Base-by-base conservation (phyloP, 1,140 invertebrate genomes). In the Cecropterus lyciades region DNA sequence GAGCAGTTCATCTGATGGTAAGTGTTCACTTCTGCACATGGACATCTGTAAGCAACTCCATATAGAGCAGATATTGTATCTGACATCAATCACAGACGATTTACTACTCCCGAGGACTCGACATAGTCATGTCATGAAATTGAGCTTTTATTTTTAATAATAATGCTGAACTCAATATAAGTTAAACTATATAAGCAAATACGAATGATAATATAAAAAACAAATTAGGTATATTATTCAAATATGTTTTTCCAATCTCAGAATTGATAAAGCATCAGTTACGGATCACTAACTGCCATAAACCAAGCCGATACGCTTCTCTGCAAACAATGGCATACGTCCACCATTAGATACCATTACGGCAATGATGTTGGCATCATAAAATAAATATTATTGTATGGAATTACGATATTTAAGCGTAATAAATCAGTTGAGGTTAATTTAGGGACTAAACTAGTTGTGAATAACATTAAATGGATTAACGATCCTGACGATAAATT, bases 221-320 rank as follows among this genome's bases (percentile, higher is more conserved):
- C 6, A 33, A 33, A 33, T 33, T 33, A 33, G 1, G 9, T 11
- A 37, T 37, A 37, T 37, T 37, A 37, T 37, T 37, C 33, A 37
- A n/a, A 37, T 37, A n/a, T 37, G 7, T 37, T 37, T 37, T 37
- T 37, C 33, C 10, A 37, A n/a, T 37, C 33, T 11, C 33, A 11
- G 33, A 4, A 37, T 37, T 37, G 9, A 37, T 37, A 37, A 0
- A 37, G 10, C 11, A 37, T 37, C 33, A 37, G 24, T 52, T 11
- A 52, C 13, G 49, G 49, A 1, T 52, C 49, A 52, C 15, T 52
- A 7, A 13, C 49, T 15, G 27, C 24, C 6, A 24, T 51, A 37
- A 30, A 52, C 24, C 1, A 33, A 10, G 49, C 13, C 49, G 49
- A 52, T 33, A 30, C 49, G 49, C 49, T 52, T 37, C 24, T 52